Evolutionary conservation across 2,113 vertebrate species (phyloP).

Genomic region (Cyprinodon tularosa): DNA sequence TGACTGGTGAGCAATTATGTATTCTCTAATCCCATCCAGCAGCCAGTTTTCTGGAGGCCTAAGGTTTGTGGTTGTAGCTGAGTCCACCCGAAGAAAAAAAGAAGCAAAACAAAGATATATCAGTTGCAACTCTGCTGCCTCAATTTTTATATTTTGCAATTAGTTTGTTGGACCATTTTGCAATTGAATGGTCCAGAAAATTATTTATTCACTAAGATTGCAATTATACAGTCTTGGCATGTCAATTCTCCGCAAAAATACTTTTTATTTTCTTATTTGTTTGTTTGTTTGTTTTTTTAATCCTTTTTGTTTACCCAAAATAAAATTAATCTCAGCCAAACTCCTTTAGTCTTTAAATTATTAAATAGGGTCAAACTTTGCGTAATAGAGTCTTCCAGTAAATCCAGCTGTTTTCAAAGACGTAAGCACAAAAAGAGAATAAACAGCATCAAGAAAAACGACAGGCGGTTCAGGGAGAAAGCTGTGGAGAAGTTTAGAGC

Average conservation of each 20-base stretch:
- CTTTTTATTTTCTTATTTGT: constrained; percentile 9
- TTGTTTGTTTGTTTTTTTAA: neutral
- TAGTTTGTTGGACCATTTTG: constrained; percentile 38
- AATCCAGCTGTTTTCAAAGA: neutral
- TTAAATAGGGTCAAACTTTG: neutral
- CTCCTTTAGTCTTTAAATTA: neutral
- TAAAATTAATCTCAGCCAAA: neutral
- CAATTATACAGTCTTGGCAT: constrained; percentile 33
- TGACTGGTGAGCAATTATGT: constrained; percentile 74
- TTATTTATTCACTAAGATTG: constrained; percentile 39
- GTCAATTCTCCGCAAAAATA: constrained; percentile 50
- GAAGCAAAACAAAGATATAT: constrained; percentile 56
- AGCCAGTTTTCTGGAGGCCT: constrained; percentile 54
- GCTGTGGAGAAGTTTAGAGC: neutral
- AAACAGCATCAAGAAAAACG: neutral
- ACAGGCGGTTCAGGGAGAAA: neutral
- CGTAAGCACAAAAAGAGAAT: neutral
- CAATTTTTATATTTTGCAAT: constrained; percentile 22
- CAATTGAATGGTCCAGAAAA: constrained; percentile 23
- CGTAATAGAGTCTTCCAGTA: neutral
- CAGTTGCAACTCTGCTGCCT: constrained; percentile 27
- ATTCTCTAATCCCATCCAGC: constrained; percentile 71
- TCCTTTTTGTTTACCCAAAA: neutral
- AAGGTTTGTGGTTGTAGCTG: constrained; percentile 62
- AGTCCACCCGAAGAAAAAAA: constrained; percentile 45